Evolutionary conservation across 1,140 invertebrate genomes (phyloP).

Genomic region (Sitodiplosis mosellana): DNA sequence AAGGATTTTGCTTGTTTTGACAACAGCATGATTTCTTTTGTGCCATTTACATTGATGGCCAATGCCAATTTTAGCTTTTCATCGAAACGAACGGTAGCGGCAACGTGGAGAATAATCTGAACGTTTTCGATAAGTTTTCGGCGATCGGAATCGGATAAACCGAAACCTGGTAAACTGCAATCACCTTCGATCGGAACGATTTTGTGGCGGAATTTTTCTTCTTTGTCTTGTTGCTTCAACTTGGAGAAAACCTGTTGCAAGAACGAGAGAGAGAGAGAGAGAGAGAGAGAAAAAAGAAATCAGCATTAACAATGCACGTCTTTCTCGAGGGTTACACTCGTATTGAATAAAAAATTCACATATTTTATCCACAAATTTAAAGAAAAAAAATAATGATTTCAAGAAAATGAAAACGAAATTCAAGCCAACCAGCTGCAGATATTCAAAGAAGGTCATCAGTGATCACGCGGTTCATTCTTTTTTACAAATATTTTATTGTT

Average conservation of each 20-base stretch:
- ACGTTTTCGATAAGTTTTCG: conserved; percentile 25
- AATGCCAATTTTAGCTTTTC: conserved; percentile 52
- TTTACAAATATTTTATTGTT: too few species aligned
- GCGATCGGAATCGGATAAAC: conserved; percentile 40
- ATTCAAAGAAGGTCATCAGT: too few species aligned
- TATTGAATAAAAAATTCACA: too few species aligned
- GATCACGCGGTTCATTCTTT: too few species aligned
- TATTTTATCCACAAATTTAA: too few species aligned
- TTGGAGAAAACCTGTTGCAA: conserved; percentile 32
- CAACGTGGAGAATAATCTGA: conserved; percentile 72
- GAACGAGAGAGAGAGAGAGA: conserved; percentile 2
- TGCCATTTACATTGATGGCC: conserved; percentile 39
- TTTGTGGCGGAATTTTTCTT: conserved; percentile 41
- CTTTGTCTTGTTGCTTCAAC: conserved; percentile 26
- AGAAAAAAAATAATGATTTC: too few species aligned
- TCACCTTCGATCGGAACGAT: conserved; percentile 38
- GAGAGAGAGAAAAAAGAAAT: not conserved
- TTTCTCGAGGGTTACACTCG: too few species aligned
- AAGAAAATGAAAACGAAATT: too few species aligned
- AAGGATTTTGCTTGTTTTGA: conserved; percentile 35
- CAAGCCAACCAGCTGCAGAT: too few species aligned
- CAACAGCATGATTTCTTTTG: conserved; percentile 40
- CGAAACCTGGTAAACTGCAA: conserved; percentile 38
- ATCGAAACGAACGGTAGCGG: conserved; percentile 73
- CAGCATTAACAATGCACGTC: too few species aligned